A percentile compares a stretch with the other conserved stretches of the same genome.
Evolutionary conservation across 1,140 invertebrate genomes (phyloP).

Genomic region (Neodiprion lecontei): DNA sequence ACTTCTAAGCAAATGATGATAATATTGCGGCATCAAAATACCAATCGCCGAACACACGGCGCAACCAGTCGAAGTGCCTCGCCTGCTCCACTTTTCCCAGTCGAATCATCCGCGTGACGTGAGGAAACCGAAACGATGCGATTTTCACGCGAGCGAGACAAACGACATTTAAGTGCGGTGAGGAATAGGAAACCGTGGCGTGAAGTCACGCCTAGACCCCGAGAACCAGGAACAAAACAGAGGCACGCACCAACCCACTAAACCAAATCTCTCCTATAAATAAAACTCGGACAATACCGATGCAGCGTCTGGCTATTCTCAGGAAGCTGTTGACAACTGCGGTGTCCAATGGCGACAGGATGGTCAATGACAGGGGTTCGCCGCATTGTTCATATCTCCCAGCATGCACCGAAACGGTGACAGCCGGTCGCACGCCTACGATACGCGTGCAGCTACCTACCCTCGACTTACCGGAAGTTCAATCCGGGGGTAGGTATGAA

Average conservation of each 20-base stretch:
- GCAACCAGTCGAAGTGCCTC: no score
- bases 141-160: background rate
- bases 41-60: background rate
- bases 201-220: background rate
- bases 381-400: background rate
- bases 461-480: background rate
- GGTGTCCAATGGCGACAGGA: conserved; percentile 4
- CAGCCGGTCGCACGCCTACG: conserved; percentile 1
- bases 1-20: background rate
- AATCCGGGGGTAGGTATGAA: background rate
- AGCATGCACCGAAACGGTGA: background rate
- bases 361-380: conserved; percentile 1
- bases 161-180: background rate
- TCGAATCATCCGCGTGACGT: background rate
- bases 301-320: background rate
- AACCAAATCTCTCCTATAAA: background rate
- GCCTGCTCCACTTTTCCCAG: background rate
- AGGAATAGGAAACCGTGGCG: background rate
- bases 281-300: background rate
- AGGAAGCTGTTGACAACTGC: conserved; percentile 3
- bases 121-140: background rate
- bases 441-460: background rate
- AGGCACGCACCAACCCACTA: background rate
- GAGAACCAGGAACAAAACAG: background rate
- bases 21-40: background rate